A percentile compares a stretch with the other conserved stretches of the same genome.
phyloP scores from a whole-genome alignment of 2,113 vertebrate species.

The Notechis scutatus region DNA sequence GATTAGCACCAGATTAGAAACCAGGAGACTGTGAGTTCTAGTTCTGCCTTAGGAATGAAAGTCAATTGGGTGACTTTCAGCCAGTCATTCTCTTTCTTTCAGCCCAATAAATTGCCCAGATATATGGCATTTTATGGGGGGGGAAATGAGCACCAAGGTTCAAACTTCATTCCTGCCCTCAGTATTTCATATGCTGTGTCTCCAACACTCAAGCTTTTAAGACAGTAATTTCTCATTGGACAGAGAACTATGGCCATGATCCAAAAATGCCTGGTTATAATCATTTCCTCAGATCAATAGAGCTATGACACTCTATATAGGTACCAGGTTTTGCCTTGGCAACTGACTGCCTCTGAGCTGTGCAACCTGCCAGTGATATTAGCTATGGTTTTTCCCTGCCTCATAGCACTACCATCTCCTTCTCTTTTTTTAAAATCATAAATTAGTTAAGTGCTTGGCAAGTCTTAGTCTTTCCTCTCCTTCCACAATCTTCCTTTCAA shows the following conservation, averaged over 20 bases:
- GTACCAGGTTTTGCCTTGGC: conserved; percentile 20
- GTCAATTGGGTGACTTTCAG: background rate
- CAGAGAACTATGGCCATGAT: background rate
- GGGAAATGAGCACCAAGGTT: background rate
- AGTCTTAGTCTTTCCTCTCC: conserved; percentile 9
- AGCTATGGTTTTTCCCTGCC: background rate
- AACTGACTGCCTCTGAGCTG: conserved; percentile 49
- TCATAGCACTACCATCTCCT: background rate
- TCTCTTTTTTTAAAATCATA: conserved; percentile 36
- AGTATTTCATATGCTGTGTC: background rate
- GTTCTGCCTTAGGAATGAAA: background rate
- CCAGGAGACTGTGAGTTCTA: background rate
- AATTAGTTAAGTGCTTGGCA: conserved; percentile 52
- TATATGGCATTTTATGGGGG: background rate
- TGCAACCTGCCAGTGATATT: conserved; percentile 24
- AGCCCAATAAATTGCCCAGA: background rate
- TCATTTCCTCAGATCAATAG: conserved; percentile 6
- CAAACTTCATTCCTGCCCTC: background rate
- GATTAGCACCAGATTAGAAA: background rate
- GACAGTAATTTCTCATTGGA: conserved; percentile 17
- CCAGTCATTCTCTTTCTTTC: background rate
- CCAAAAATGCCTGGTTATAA: background rate
- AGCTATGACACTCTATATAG: background rate
- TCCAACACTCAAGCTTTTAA: background rate
- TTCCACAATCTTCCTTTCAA: conserved; percentile 22